phyloP scores from a whole-genome alignment of 2,797 vertebrate genomes.

The Mus minutoides region DNA sequence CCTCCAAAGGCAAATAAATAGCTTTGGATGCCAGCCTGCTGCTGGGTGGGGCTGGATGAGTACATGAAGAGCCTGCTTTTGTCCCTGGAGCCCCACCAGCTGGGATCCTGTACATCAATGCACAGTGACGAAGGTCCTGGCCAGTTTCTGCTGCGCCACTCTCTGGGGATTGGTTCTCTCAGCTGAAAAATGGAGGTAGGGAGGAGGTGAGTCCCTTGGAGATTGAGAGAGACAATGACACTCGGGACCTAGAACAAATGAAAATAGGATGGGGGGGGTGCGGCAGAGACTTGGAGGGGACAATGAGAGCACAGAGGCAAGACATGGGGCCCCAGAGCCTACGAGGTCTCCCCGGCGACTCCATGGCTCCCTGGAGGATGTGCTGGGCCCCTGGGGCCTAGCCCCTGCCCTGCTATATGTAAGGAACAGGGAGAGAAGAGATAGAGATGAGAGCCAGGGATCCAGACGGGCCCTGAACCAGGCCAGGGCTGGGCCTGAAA shows the following conservation, averaged over 20 bases:
- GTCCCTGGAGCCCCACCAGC: background rate
- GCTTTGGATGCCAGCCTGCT: constrained; percentile 68
- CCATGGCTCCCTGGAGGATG: background rate
- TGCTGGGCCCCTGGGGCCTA: background rate
- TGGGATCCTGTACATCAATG: background rate
- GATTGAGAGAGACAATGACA: background rate
- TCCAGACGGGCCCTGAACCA: background rate
- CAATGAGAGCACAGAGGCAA: background rate
- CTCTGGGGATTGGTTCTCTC: background rate
- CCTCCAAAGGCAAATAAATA: constrained; percentile 82
- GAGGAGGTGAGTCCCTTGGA: background rate
- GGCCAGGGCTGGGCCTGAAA: background rate
- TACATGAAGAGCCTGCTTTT: background rate
- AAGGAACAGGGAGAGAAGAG: background rate
- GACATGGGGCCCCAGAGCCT: background rate
- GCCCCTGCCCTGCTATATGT: background rate
- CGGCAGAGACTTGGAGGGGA: background rate
- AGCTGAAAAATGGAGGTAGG: constrained; percentile 21
- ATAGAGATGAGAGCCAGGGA: background rate
- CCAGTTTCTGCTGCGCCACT: background rate
- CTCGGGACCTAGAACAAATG: background rate
- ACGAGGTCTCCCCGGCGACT: background rate
- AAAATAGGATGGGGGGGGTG: background rate
- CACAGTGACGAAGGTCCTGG: background rate
- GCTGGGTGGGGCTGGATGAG: background rate